Evolutionary conservation across 2,888 invertebrate species (phyloP), one percentile per base, ranked within the genome.

Genomic region (Drosophila meridiana): DNA sequence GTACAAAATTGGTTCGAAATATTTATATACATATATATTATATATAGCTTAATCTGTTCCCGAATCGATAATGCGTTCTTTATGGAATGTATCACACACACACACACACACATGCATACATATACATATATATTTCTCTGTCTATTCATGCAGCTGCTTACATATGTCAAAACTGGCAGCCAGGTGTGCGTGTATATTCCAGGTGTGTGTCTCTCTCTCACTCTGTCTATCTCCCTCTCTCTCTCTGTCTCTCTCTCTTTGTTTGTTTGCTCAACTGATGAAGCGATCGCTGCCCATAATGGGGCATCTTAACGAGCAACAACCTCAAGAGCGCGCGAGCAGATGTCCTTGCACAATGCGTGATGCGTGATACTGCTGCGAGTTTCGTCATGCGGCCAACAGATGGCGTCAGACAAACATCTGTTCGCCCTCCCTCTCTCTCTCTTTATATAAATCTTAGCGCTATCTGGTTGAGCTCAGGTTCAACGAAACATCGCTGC

Each of bases 401-500:
- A 78, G 78, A 78, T 79, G 77, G 66, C 77, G 63, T 48, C 61
- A 75, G 79, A 56, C 70, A 45, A 55, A 65, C 79, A 79, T 79
- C 70, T 78, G 78, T 68, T 42, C 47, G 3, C n/a, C 4, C 5
- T 7, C 28, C 30, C 34, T 2, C 34, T 30, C 28, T 9, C 34
- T 42, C n/a, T 9, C 20, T 48, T 5, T 30, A 32, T 64, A 11
- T 40, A 45, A 58, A 69, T 57, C 52, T 50, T 55, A 57, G 45
- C 57, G 60, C 56, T 76, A 76, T 67, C 64, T 73, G 62, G 42
- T 45, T 45, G 56, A 63, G 68, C 64, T 65, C 47, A 68, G 76
- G 78, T 78, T 78, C 78, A 78, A 78, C 59, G 78, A 71, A 71
- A 57, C 80, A 43, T 65, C 28, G 80, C 80, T 75, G 79, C 76